Percentiles rank a stretch among this genome's conserved stretches.
Conservation (phyloP, 53 echinoderm and acorn worm species). For the Zoroaster sp. region DNA sequence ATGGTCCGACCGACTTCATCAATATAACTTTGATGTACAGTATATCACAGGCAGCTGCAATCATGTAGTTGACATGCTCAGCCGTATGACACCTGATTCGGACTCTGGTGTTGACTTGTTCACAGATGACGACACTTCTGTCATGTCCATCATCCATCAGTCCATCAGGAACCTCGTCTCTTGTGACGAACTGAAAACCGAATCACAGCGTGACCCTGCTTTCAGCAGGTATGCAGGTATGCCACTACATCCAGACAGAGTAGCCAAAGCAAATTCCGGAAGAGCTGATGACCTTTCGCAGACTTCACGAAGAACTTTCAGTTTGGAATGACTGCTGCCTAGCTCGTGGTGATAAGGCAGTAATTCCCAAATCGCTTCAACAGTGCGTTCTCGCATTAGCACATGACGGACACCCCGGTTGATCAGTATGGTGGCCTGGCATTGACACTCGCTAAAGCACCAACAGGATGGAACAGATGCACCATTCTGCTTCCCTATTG, state of each 20-base stretch:
- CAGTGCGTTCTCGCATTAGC: background rate
- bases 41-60: too few relatives aligned
- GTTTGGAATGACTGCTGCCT: constrained; percentile 9
- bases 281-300: background rate
- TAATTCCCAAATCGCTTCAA: background rate
- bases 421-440: constrained; percentile 16
- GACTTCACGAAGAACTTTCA: background rate
- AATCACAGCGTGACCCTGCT: background rate
- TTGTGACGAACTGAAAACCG: background rate
- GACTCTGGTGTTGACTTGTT: background rate
- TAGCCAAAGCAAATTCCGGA: background rate
- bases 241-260: background rate
- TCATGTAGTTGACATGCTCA: constrained; percentile 39
- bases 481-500: background rate
- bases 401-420: background rate
- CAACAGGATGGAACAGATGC: too few relatives aligned
- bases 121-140: background rate
- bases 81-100: too few relatives aligned
- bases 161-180: background rate
- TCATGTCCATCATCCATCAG: background rate
- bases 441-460: background rate
- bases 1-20: too few relatives aligned
- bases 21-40: too few relatives aligned
- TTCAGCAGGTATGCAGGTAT: background rate
- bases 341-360: background rate